Evolutionary conservation across 1,140 invertebrate species (phyloP).

Genomic region (Telenomus remus): DNA sequence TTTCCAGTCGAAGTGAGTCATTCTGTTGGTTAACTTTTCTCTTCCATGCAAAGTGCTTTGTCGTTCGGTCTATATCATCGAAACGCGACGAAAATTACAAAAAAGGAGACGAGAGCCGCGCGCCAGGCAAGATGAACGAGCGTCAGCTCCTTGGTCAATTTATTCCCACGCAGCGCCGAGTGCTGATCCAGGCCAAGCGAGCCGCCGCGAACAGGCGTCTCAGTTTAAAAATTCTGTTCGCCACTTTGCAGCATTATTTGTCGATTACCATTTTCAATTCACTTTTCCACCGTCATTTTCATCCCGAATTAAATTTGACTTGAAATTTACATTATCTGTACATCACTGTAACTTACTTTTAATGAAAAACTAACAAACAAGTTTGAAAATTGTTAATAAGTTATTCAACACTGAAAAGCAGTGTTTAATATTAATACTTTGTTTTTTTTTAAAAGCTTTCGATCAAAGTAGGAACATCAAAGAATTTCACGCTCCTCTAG

Average conservation of each 20-base stretch:
- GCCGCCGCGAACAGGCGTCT: conserved; percentile 18
- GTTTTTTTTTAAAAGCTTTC: too few relatives aligned
- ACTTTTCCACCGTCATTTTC: not conserved
- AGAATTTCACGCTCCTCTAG: too few relatives aligned
- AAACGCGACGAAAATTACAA: conserved; percentile 13
- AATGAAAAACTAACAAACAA: too few relatives aligned
- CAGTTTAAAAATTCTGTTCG: conserved; percentile 39
- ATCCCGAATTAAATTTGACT: too few relatives aligned
- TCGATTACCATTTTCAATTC: not conserved
- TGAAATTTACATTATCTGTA: too few relatives aligned
- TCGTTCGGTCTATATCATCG: conserved; percentile 21
- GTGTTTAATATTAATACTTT: too few relatives aligned
- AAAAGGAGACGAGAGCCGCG: conserved; percentile 23
- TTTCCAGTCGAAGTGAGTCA: conserved; percentile 75
- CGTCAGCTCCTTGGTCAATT: conserved; percentile 41
- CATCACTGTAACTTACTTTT: too few relatives aligned
- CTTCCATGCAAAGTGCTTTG: conserved; percentile 26
- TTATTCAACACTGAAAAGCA: too few relatives aligned
- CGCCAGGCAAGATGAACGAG: conserved; percentile 29
- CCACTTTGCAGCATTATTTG: conserved; percentile 25
- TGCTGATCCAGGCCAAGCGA: conserved; percentile 6
- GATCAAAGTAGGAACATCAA: too few relatives aligned
- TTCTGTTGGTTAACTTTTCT: conserved; percentile 61
- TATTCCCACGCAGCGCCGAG: conserved; percentile 41
- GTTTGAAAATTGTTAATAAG: too few relatives aligned